Conservation (phyloP, 2,797 vertebrate genomes). For the Danio tinwini region DNA sequence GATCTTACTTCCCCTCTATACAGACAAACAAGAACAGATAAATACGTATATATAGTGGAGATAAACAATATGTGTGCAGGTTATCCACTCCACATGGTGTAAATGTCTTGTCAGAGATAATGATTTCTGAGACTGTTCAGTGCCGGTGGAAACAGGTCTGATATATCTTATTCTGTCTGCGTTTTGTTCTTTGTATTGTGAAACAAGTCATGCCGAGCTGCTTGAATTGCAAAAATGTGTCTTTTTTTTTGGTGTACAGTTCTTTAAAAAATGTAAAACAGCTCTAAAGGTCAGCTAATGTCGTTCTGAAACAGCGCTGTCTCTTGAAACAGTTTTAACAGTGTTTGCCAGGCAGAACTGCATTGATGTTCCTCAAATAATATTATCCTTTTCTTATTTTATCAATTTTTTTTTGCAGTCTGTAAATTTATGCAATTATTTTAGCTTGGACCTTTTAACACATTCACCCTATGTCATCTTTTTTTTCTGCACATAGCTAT, state of each 20-base stretch:
- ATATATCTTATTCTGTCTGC: background rate
- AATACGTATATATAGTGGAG: background rate
- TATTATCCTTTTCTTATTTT: background rate
- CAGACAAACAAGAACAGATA: slow-evolving; percentile 30
- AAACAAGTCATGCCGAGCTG: background rate
- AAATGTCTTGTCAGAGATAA: background rate
- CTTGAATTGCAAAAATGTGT: background rate
- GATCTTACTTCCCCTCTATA: slow-evolving; percentile 41
- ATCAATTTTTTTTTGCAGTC: too few relatives aligned
- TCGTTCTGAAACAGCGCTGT: background rate
- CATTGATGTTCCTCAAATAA: background rate
- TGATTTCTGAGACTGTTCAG: background rate
- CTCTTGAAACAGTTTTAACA: background rate
- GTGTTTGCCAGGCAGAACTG: background rate
- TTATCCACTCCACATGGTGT: slow-evolving; percentile 9
- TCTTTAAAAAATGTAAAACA: background rate
- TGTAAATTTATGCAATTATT: background rate
- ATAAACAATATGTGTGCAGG: slow-evolving; percentile 27
- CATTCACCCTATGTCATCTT: background rate
- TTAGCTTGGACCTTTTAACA: background rate
- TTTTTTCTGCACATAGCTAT: background rate
- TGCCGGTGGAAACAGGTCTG: background rate
- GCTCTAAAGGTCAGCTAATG: slow-evolving; percentile 20
- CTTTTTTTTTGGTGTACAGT: background rate
- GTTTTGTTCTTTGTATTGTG: background rate